phyloP scores from a whole-genome alignment of 2,888 invertebrate species.

The Steromphala cineraria region DNA sequence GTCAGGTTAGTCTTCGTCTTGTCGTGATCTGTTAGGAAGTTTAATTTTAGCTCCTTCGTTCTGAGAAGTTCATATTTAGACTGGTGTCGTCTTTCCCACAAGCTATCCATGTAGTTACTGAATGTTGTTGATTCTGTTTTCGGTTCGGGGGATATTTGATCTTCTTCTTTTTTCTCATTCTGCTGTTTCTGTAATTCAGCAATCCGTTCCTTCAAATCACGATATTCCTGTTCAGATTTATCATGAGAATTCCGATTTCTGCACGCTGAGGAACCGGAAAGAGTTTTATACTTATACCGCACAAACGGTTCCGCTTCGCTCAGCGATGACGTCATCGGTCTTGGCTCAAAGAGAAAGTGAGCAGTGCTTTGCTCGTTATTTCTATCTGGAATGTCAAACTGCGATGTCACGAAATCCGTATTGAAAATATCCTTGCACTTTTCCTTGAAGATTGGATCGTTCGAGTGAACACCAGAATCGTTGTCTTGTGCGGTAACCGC shows the following conservation, averaged over 20 bases:
- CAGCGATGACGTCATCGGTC: neutral
- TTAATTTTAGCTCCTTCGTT: neutral
- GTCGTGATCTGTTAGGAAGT: neutral
- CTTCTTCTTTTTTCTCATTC: neutral
- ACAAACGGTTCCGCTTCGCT: neutral
- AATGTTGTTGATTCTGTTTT: neutral
- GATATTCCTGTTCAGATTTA: neutral
- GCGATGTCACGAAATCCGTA: neutral
- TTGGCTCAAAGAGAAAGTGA: neutral
- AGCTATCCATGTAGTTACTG: neutral
- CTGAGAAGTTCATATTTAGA: neutral
- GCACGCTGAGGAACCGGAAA: neutral
- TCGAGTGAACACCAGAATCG: neutral
- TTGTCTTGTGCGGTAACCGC: too few relatives aligned
- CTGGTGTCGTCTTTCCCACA: neutral
- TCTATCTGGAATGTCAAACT: neutral
- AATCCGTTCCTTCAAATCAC: neutral
- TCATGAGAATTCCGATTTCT: neutral
- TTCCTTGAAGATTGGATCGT: neutral
- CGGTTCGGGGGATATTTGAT: neutral
- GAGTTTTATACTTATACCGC: neutral
- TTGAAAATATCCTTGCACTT: neutral
- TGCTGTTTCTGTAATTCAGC: neutral
- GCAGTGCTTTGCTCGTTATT: neutral
- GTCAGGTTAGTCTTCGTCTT: neutral